phyloP scores from a whole-genome alignment of 1,140 invertebrate species.

The Zaprionus davidi region DNA sequence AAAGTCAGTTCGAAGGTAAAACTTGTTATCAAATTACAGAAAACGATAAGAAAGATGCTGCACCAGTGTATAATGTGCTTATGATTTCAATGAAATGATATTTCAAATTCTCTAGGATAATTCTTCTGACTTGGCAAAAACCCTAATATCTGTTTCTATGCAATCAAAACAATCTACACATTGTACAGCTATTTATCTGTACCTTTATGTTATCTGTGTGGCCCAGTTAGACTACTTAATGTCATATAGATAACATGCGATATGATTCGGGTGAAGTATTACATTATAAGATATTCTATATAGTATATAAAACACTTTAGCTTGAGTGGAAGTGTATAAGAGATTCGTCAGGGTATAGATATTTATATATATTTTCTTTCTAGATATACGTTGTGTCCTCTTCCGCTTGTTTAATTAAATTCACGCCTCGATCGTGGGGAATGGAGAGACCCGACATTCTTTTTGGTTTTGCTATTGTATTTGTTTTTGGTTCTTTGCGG shows the following conservation, averaged over 20 bases:
- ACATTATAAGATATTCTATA: neutral
- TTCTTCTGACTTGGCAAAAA: neutral
- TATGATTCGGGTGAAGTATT: neutral
- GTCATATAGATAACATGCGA: slow-evolving; percentile 1
- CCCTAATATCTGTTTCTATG: neutral
- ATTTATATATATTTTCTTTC: slow-evolving; percentile 13
- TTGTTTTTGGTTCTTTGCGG: slow-evolving; percentile 2
- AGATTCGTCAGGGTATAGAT: neutral
- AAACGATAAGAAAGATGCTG: neutral
- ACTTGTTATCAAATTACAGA: slow-evolving; percentile 14
- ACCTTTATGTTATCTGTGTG: slow-evolving; percentile 1
- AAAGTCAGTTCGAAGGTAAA: slow-evolving; percentile 7
- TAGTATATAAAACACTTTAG: neutral
- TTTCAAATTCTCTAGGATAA: neutral
- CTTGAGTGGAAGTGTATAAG: neutral
- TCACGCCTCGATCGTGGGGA: neutral
- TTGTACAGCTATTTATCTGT: neutral
- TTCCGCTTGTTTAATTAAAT: slow-evolving; percentile 24
- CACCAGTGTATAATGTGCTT: neutral
- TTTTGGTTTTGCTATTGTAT: neutral
- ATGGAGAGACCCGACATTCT: neutral
- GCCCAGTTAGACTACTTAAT: neutral
- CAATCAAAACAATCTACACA: neutral
- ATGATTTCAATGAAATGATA: neutral
- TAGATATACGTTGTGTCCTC: slow-evolving; percentile 23